phyloP scores from a whole-genome alignment of 1,140 invertebrate genomes.

The Penaeus indicus region DNA sequence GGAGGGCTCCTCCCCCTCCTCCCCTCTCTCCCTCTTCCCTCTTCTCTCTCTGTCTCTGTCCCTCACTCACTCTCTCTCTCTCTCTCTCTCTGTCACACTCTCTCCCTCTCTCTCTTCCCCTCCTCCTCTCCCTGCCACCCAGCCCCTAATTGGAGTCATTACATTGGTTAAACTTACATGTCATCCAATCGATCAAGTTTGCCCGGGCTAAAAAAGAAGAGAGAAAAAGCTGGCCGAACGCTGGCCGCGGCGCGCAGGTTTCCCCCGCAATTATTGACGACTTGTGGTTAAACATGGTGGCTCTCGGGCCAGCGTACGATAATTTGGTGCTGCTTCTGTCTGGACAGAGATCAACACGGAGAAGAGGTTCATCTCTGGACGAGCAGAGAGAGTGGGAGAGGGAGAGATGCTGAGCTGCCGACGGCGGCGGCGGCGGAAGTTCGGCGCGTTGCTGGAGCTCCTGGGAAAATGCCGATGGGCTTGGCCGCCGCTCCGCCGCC shows the following conservation, averaged over 20 bases:
- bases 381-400: background rate
- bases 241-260: slow-evolving; percentile 47
- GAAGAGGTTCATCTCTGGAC: slow-evolving; percentile 42
- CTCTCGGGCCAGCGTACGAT: slow-evolving; percentile 49
- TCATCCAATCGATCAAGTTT: slow-evolving; percentile 60
- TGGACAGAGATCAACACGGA: slow-evolving; percentile 10
- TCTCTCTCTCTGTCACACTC: slow-evolving; percentile 4
- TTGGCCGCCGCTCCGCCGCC: background rate
- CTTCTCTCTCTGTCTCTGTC: background rate
- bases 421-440: background rate
- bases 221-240: slow-evolving; percentile 39
- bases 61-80: slow-evolving; percentile 16
- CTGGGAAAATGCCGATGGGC: background rate
- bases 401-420: background rate
- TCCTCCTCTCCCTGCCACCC: slow-evolving; percentile 40
- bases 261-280: slow-evolving; percentile 57
- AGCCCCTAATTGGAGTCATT: slow-evolving; percentile 63
- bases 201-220: slow-evolving; percentile 33
- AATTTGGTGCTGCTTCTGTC: slow-evolving; percentile 55
- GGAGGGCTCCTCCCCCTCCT: no score
- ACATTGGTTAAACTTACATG: slow-evolving; percentile 64
- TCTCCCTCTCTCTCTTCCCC: slow-evolving; percentile 27
- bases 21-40: no score
- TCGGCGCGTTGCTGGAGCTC: background rate
- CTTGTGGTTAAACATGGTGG: slow-evolving; percentile 55